Conservation (phyloP, 2,888 invertebrate genomes). For the Galeopsomyia nigrocyanea region DNA sequence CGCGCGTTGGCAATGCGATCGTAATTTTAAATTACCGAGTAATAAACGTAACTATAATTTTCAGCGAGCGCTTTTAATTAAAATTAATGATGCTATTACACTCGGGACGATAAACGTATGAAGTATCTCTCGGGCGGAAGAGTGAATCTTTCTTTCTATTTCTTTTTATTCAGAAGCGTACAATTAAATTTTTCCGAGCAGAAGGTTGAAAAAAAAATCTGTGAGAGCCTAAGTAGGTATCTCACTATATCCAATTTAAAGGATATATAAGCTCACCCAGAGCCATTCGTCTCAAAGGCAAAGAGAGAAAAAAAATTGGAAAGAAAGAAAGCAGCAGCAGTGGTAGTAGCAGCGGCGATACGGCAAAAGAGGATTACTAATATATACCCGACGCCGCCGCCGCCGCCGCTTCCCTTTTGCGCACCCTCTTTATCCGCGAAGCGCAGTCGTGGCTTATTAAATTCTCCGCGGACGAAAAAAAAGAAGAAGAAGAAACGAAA, state of each 20-base stretch:
- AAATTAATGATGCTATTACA: not conserved
- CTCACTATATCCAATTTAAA: slow-evolving; percentile 58
- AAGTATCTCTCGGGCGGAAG: not conserved
- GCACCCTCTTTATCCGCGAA: slow-evolving; percentile 30
- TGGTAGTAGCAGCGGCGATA: slow-evolving; percentile 10
- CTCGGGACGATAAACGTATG: not conserved
- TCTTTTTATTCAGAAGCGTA: slow-evolving; percentile 36
- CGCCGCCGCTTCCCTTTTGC: slow-evolving; percentile 10
- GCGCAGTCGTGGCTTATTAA: slow-evolving; percentile 37
- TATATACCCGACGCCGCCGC: slow-evolving; percentile 38
- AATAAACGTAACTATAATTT: too few species aligned
- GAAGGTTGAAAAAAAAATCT: slow-evolving; percentile 46
- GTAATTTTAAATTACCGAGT: too few species aligned
- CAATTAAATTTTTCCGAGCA: slow-evolving; percentile 49
- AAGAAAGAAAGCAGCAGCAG: slow-evolving; percentile 4
- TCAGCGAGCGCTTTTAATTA: too few species aligned
- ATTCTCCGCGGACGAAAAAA: slow-evolving; percentile 26
- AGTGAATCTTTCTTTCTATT: slow-evolving; percentile 32
- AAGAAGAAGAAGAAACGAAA: not conserved
- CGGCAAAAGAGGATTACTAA: slow-evolving; percentile 39
- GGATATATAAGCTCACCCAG: slow-evolving; percentile 52
- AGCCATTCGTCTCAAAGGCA: slow-evolving; percentile 51
- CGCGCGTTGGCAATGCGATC: too few species aligned
- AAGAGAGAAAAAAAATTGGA: slow-evolving; percentile 1
- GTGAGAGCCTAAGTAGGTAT: slow-evolving; percentile 49